A percentile compares a stretch with the other conserved stretches of the same genome.
Conservation (phyloP, 2,888 invertebrate species). For the Drosophila vallismaia region DNA sequence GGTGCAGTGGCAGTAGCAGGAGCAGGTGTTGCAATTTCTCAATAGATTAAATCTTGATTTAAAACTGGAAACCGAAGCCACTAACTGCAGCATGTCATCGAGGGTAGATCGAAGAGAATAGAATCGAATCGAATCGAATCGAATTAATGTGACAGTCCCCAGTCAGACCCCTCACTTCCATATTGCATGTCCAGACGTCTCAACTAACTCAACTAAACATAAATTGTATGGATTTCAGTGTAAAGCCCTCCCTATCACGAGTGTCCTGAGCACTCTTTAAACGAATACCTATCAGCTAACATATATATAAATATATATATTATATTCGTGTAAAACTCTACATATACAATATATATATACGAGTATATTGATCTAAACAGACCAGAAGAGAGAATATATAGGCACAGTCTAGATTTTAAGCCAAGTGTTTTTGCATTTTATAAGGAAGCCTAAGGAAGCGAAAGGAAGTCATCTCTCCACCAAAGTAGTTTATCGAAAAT, state of each 20-base stretch:
- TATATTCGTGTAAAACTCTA: slow-evolving; percentile 43
- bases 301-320: slow-evolving; percentile 24
- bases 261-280: slow-evolving; percentile 41
- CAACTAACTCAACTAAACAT: slow-evolving; percentile 58
- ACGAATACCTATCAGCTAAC: slow-evolving; percentile 44
- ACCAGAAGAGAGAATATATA: slow-evolving; percentile 23
- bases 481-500: slow-evolving; percentile 19
- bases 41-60: slow-evolving; percentile 33
- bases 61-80: slow-evolving; percentile 31
- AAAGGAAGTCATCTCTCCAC: slow-evolving; percentile 15
- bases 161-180: slow-evolving; percentile 15
- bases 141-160: slow-evolving; percentile 18
- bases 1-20: slow-evolving; percentile 6
- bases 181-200: slow-evolving; percentile 29
- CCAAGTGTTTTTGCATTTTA: slow-evolving; percentile 74
- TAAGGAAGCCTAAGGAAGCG: slow-evolving; percentile 38
- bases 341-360: slow-evolving; percentile 25
- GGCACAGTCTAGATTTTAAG: slow-evolving; percentile 63
- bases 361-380: slow-evolving; percentile 17
- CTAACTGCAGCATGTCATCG: slow-evolving; percentile 56
- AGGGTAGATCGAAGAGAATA: not conserved
- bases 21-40: slow-evolving; percentile 7
- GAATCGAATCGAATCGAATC: slow-evolving; percentile 3
- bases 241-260: slow-evolving; percentile 70
- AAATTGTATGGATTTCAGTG: slow-evolving; percentile 74